A percentile compares a stretch with the other conserved stretches of the same genome.
phyloP scores from a whole-genome alignment of 2,113 vertebrate species.

The Ciconia boyciana region DNA sequence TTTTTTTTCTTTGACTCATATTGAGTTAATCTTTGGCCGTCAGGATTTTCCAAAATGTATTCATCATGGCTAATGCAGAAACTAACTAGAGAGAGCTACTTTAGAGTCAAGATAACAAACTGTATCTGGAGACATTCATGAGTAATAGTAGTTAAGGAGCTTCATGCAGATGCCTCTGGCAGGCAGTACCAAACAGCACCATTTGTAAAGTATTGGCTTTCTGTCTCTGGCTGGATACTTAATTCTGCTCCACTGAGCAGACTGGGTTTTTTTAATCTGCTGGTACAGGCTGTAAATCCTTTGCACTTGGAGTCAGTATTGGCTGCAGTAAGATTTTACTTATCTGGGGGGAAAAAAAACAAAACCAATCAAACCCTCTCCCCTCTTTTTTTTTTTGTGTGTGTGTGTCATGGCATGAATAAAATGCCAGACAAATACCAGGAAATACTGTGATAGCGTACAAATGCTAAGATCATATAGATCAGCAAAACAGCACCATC shows the following conservation, averaged over 20 bases:
- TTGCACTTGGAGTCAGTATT: slow-evolving; percentile 32
- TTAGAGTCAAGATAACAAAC: slow-evolving; percentile 51
- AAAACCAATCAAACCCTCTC: neutral
- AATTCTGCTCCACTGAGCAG: slow-evolving; percentile 49
- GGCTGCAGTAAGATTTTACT: slow-evolving; percentile 2
- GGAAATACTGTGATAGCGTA: neutral
- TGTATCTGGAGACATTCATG: slow-evolving; percentile 44
- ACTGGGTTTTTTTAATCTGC: slow-evolving; percentile 58
- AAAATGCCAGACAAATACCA: neutral
- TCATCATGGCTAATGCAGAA: slow-evolving; percentile 56
- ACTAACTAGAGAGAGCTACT: slow-evolving; percentile 34
- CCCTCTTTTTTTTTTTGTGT: neutral
- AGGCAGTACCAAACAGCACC: neutral
- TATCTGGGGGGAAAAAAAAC: neutral
- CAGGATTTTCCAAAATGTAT: slow-evolving; percentile 40
- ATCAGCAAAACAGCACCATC: neutral
- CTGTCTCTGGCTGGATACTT: slow-evolving; percentile 57
- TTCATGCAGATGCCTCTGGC: slow-evolving; percentile 47
- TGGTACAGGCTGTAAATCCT: slow-evolving; percentile 55
- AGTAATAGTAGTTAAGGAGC: slow-evolving; percentile 36
- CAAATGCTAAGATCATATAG: neutral
- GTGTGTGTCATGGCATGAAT: neutral
- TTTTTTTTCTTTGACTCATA: neutral
- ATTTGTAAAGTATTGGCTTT: slow-evolving; percentile 71
- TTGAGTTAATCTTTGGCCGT: slow-evolving; percentile 40